These are phyloP conservation scores for Myiozetetes cayanensis DNA, from an alignment of 2,113 vertebrate species.

Conservation along the genomic window DNA sequence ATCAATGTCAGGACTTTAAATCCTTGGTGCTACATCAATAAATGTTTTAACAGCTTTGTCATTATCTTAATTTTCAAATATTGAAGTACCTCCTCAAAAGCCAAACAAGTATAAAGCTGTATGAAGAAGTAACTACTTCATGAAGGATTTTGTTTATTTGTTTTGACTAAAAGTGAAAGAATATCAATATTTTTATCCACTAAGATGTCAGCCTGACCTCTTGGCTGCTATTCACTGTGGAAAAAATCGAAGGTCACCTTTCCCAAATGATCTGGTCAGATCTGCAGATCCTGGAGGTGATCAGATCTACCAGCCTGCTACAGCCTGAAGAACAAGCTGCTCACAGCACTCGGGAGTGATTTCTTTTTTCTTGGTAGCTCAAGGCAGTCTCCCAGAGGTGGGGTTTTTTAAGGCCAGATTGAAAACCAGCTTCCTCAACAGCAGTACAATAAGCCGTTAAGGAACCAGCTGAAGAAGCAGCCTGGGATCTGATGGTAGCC, in stretches of 20 bases:
- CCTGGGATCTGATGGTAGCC: not conserved
- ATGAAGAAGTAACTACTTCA: not conserved
- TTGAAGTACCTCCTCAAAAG: not conserved
- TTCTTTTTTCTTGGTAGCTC: not conserved
- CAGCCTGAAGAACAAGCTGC: not conserved
- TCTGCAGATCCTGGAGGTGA: not conserved
- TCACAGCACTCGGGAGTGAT: not conserved
- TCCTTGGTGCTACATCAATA: not conserved
- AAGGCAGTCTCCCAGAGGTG: not conserved
- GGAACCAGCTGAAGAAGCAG: not conserved
- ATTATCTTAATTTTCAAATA: not conserved
- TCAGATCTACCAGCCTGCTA: not conserved
- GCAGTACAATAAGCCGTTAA: not conserved
- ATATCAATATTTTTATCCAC: not conserved
- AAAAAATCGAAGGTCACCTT: not conserved
- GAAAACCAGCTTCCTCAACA: not conserved
- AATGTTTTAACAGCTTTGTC: not conserved
- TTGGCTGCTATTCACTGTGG: not conserved
- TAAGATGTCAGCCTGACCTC: not conserved
- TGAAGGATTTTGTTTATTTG: not conserved
- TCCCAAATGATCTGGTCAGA: not conserved
- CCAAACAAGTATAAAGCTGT: not conserved
- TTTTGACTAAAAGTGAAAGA: not conserved
- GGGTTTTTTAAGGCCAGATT: not conserved
- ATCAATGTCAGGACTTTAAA: not conserved